Base-by-base conservation (phyloP, 2,888 invertebrate species). In the Calliphora vomitoria region DNA sequence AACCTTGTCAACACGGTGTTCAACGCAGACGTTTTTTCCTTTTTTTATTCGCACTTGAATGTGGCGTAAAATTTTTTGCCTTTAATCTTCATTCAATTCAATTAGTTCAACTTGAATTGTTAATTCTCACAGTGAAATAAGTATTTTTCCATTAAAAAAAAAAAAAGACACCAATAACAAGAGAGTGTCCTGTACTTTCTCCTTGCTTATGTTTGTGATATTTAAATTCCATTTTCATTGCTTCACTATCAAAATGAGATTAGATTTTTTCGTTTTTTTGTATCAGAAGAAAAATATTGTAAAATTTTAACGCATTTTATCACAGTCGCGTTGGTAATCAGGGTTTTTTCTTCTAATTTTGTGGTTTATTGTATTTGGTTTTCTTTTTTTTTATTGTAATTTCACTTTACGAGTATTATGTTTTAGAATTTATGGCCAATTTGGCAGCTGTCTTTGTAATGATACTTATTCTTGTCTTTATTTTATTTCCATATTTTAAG, bases 1-100 rank as follows among this genome's bases (percentile, higher is more conserved):
- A 76, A 71, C 58, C 87, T 72, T 79, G 82, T 87, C 78, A 85
- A 80, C 60, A 66, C 75, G 62, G 78, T 85, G 72, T 83, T 78
- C 86, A 87, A 87, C 82, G 86, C 84, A 82, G 79, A 84, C 68
- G 86, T 76, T 78, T 74, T 44, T 38, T 50, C 15, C 5, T 71
- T 66, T 38, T 47, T 58, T 41, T 11, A 18, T 64, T 3, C n/a
- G 20, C 35, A 47, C 18, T 60, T n/a, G 13, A 66, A 71, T 3
- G 60, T 88, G 90, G 91, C 92, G 92, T 92, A 92, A 92, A 92
- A 75, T 79, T 58, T 47, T 11, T 44, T 75, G 91, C 90, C 92
- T 92, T 93, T 93, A 93, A 93, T 93, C 92, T 92, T 35, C 82
- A 83, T 91, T 93, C 92, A 93, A 93, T 93, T 93, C 92, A 93